Evolutionary conservation across 2,113 vertebrate species (phyloP), one percentile per base, ranked within the genome.

Genomic region (Semicossyphus pulcher): DNA sequence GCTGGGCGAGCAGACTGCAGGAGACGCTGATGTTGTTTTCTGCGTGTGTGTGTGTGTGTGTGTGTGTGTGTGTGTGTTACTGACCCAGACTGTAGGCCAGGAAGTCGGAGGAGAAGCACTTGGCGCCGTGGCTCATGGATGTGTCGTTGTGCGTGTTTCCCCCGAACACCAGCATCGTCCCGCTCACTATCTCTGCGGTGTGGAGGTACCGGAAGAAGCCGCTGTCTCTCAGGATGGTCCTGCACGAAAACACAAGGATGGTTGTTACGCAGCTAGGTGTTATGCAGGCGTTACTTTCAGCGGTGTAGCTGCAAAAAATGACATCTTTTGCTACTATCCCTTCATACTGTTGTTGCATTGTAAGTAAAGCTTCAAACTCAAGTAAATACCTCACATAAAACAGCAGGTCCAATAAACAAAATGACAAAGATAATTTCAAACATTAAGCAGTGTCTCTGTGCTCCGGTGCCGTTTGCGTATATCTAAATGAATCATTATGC

Each of bases 131-230:
- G 93, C 98, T 99, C 96, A 98, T 98, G 20, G 97, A 99, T 0
- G 98, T 99, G 92, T 99, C 98, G 0, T 99, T 99, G 94, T 99
- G 98, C 0, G 98, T 99, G 92, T 99, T 99, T 4, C 98, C 98
- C 23, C 97, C 98, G 26, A 99, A 99, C 66, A 99, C 96, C 91
- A 99, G 89, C 95, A 99, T 97, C 65, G 94, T 94, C 5, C 97
- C 96, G 11, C 95, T 96, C 78, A 95, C 82, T 0, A 99, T 95
- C 87, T 96, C 95, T 0, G 98, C 96, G 0, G 96, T 94, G 93
- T 99, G 98, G 87, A 99, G 89, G 86, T 98, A 99, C 4, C 98
- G 96, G 88, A 97, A 99, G 79, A 97, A 98, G 9, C 93, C 92
- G 42, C 97, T 97, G 93, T 98, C 96, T 82, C 95, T 97, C 54